Evolutionary conservation across 2,797 vertebrate species (phyloP), one percentile per base, ranked within the genome.

Genomic region (Pteropus rufus): DNA sequence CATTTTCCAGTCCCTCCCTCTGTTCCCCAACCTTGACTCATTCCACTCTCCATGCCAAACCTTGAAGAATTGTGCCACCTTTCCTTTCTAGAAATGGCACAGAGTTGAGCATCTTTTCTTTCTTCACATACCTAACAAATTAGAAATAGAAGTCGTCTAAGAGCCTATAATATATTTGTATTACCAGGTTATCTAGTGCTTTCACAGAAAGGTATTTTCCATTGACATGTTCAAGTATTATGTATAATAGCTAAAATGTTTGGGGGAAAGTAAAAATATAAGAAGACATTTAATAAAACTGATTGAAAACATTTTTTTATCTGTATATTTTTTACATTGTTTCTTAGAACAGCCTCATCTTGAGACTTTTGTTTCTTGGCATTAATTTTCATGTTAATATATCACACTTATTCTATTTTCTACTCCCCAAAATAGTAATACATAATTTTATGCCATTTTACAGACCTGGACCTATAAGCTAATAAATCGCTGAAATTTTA

Each of bases 251-350:
- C 39, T 81, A 54, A 96, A 98, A 87, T 96, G 15, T 95, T 97
- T 96, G 89, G 65, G 41, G 31, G 0, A 24, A 98, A 98, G 92
- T 98, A 94, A 98, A 98, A 98, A 98, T 75, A 96, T 95, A 97
- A 94, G 85, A 97, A 97, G 14, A 56, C 97, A 86, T 60, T 97
- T 70, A 94, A 97, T 98, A 95, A 96, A 97, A 95, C n/a, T 24
- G 54, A 92, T 91, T 87, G 46, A 52, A 97, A 94, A 39, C 12
- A 93, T 91, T 97, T 94, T 94, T 58, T 75, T 58, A 91, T 94
- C 36, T 88, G 36, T 83, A 24, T 96, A 95, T 54, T 56, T 65
- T 44, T 52, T 96, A 95, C 12, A 83, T 39, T 10, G 2, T 36
- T 65, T 89, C 67, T 94, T 73, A 89, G 96, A 96, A 94, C 41